phyloP scores from a whole-genome alignment of 2,888 invertebrate genomes.

The Laothoe populi region DNA sequence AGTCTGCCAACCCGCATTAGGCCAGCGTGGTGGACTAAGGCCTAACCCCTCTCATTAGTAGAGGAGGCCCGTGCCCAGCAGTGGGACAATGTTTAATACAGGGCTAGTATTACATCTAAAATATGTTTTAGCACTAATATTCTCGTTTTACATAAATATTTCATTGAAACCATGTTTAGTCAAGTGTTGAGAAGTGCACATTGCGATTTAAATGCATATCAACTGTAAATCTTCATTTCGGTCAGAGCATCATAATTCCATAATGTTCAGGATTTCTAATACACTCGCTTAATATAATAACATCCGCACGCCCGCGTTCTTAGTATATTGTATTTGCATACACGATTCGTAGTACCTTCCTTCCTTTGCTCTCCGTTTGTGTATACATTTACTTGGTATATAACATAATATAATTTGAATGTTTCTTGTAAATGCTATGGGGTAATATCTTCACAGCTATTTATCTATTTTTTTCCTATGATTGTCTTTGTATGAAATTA shows the following conservation, averaged over 20 bases:
- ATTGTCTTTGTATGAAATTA: too few species aligned
- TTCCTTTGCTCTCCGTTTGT: slow-evolving; percentile 19
- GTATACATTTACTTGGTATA: too few species aligned
- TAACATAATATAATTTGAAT: slow-evolving; percentile 16
- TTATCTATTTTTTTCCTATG: not conserved
- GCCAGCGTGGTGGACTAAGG: too few species aligned
- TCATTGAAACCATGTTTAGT: not conserved
- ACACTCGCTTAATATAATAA: slow-evolving; percentile 22
- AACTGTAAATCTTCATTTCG: slow-evolving; percentile 5
- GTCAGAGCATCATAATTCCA: slow-evolving; percentile 16
- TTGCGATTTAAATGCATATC: not conserved
- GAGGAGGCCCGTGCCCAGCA: too few species aligned
- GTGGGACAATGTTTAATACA: too few species aligned
- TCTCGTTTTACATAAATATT: not conserved
- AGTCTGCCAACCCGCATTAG: too few species aligned
- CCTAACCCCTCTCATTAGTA: too few species aligned
- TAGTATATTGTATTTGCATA: slow-evolving; percentile 24
- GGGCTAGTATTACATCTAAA: too few species aligned
- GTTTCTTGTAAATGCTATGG: not conserved
- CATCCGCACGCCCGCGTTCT: slow-evolving; percentile 22
- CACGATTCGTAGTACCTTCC: slow-evolving; percentile 10
- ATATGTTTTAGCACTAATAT: not conserved
- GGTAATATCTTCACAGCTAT: not conserved
- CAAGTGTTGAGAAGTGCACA: not conserved
- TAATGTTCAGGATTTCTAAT: slow-evolving; percentile 14